A percentile compares a stretch with the other conserved stretches of the same genome.
These are phyloP conservation scores for Monoplex corrugatus DNA, from an alignment of 2,888 invertebrate species.

Conservation along the genomic window DNA sequence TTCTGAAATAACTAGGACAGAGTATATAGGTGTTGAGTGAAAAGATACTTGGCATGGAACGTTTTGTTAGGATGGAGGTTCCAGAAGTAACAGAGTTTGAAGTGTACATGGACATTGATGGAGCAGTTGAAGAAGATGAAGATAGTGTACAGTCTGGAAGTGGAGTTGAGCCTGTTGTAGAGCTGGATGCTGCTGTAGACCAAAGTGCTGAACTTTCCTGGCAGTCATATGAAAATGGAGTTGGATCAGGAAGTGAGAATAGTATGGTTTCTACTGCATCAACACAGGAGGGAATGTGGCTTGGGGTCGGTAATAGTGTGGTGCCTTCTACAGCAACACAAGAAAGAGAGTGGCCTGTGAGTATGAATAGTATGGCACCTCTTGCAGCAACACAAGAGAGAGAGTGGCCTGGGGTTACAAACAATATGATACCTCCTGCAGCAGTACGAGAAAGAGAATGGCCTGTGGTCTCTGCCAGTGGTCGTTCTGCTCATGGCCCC, in stretches of 20 bases:
- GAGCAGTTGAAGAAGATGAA: constrained; percentile 37
- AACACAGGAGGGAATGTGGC: background rate
- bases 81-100: constrained; percentile 21
- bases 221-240: background rate
- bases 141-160: background rate
- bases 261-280: background rate
- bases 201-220: background rate
- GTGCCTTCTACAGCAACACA: no score
- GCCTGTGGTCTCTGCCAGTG: background rate
- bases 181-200: background rate
- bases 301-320: no score
- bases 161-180: background rate
- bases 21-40: no score
- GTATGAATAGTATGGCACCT: no score
- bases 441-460: no score
- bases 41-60: background rate
- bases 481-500: background rate
- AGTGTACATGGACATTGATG: constrained; percentile 28
- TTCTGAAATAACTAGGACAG: no score
- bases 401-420: no score
- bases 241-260: background rate
- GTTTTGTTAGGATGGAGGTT: background rate
- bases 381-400: no score
- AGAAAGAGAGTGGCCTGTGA: no score
- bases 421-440: no score